Evolutionary conservation across 2,113 vertebrate species (phyloP).

Genomic region (Cyanoderma ruficeps): DNA sequence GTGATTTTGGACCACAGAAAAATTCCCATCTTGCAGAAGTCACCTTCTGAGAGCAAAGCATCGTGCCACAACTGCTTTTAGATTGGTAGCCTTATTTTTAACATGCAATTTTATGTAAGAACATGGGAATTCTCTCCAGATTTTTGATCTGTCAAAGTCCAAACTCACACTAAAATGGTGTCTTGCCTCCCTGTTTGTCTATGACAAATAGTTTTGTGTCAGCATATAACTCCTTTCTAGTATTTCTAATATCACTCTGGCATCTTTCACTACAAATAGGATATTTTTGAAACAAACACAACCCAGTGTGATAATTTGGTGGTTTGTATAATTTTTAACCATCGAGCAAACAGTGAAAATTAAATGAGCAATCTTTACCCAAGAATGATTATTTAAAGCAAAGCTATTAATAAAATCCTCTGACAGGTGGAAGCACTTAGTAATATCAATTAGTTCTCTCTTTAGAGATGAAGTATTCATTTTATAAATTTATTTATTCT

Average conservation of each 20-base stretch:
- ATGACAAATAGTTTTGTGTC: background rate
- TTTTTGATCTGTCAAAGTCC: background rate
- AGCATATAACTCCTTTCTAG: background rate
- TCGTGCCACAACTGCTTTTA: background rate
- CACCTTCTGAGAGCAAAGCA: background rate
- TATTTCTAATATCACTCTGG: background rate
- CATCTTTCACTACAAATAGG: background rate
- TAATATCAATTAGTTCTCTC: constrained; percentile 69
- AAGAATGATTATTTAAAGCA: constrained; percentile 56
- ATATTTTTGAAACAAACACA: background rate
- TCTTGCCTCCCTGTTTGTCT: background rate
- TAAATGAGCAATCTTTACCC: constrained; percentile 13
- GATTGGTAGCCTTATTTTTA: background rate
- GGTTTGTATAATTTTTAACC: background rate
- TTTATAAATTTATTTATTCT: constrained; percentile 76
- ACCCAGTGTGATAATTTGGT: background rate
- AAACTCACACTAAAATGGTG: background rate
- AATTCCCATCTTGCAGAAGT: background rate
- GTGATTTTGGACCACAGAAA: background rate
- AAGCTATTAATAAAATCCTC: constrained; percentile 52
- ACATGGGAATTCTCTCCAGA: background rate
- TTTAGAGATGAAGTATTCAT: constrained; percentile 70
- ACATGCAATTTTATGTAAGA: background rate
- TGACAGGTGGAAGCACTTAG: constrained; percentile 64
- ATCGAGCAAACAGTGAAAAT: background rate